Percentiles rank a stretch among this genome's conserved stretches.
Conservation (phyloP, 1,140 invertebrate species). For the Cheumatopsyche charites region DNA sequence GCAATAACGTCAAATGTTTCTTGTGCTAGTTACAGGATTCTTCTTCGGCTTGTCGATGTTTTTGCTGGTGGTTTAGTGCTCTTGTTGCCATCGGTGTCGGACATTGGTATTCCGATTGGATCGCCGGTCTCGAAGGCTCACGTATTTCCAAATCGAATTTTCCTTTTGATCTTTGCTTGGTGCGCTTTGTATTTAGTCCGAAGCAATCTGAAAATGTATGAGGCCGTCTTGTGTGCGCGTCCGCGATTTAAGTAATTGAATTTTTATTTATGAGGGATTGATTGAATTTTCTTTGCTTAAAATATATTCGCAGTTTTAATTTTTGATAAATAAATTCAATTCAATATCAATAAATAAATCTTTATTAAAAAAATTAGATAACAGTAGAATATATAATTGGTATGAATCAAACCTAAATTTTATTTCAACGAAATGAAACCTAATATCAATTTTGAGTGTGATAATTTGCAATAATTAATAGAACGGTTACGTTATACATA, state of each 20-base stretch:
- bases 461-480: too few relatives aligned
- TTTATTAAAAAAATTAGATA: too few relatives aligned
- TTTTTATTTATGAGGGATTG: background rate
- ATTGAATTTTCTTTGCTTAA: background rate
- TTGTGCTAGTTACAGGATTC: background rate
- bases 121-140: background rate
- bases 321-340: too few relatives aligned
- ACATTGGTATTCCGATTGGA: background rate
- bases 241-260: constrained; percentile 2
- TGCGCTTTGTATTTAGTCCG: background rate
- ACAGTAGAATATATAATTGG: too few relatives aligned
- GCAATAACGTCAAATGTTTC: background rate
- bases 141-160: constrained; percentile 1
- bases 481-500: too few relatives aligned
- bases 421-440: too few relatives aligned
- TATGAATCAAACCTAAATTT: too few relatives aligned
- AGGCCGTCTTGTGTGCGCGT: background rate
- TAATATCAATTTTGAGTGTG: too few relatives aligned
- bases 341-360: too few relatives aligned
- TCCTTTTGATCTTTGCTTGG: background rate
- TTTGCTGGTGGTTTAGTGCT: background rate
- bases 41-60: background rate
- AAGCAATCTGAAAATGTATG: constrained; percentile 10
- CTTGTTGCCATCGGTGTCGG: background rate
- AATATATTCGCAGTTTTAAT: too few relatives aligned